phyloP scores from a whole-genome alignment of 2,797 vertebrate genomes.

The Eospalax fontanierii region DNA sequence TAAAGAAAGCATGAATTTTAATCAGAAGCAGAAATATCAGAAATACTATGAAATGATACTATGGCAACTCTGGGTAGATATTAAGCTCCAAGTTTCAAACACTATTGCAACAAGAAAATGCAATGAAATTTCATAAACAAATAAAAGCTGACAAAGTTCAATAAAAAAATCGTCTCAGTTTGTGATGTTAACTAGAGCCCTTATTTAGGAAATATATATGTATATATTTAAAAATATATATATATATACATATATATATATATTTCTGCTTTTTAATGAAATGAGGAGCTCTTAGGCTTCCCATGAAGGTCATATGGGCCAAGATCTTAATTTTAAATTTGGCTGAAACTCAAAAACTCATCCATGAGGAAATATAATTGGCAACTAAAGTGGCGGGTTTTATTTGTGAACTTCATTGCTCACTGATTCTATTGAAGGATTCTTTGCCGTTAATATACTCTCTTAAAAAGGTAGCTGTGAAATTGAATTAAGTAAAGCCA shows the following conservation, averaged over 20 bases:
- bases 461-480: constrained; percentile 52
- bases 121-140: constrained; percentile 33
- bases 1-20: constrained; percentile 72
- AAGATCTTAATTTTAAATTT: constrained; percentile 68
- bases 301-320: not conserved
- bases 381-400: constrained; percentile 17
- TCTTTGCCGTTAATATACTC: constrained; percentile 64
- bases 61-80: not conserved
- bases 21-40: constrained; percentile 48
- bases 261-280: constrained; percentile 28
- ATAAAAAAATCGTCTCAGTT: not conserved
- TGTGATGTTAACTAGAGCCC: not conserved
- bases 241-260: not conserved
- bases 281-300: not conserved
- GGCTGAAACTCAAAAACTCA: constrained; percentile 55
- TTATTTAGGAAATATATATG: not conserved
- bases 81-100: constrained; percentile 23
- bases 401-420: constrained; percentile 63
- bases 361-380: constrained; percentile 73
- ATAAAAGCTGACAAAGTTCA: not conserved
- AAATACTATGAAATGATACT: not conserved
- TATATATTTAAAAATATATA: not conserved
- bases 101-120: not conserved
- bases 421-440: constrained; percentile 21
- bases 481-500: constrained; percentile 63